Evolutionary conservation across 2,888 invertebrate genomes (phyloP).

Genomic region (Heliconius erato): DNA sequence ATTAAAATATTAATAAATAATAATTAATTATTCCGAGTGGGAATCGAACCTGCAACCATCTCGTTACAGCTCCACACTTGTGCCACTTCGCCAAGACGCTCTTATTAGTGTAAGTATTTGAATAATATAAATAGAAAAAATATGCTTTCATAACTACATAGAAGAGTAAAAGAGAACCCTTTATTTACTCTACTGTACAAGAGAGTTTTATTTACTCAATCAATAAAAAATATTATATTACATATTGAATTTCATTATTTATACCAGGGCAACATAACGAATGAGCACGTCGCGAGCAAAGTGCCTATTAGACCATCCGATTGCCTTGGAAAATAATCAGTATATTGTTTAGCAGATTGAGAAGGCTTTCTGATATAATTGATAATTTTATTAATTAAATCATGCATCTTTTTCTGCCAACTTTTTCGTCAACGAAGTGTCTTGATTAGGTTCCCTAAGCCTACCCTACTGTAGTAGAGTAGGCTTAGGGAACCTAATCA

Average conservation of each 20-base stretch:
- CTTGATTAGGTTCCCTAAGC: too few relatives aligned
- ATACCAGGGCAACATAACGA: constrained; percentile 8
- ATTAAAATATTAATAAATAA: too few relatives aligned
- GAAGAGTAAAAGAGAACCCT: background rate
- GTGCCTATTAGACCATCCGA: background rate
- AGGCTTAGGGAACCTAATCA: background rate
- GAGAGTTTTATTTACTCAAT: background rate
- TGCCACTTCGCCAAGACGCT: too few relatives aligned
- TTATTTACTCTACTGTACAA: background rate
- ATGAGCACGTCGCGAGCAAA: constrained; percentile 8
- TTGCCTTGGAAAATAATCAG: background rate
- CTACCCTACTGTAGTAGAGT: too few relatives aligned
- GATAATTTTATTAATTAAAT: background rate
- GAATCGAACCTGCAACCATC: too few relatives aligned
- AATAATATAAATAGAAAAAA: background rate
- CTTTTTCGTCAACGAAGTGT: too few relatives aligned
- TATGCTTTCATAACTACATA: background rate
- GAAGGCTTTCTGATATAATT: background rate
- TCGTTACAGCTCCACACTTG: too few relatives aligned
- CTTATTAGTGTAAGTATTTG: too few relatives aligned
- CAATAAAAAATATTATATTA: constrained; percentile 1
- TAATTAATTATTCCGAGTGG: too few relatives aligned
- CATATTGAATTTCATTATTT: constrained; percentile 1
- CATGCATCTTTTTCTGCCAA: background rate
- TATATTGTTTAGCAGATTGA: background rate